These are phyloP conservation scores for Micropterix aruncella DNA, from an alignment of 2,888 invertebrate species.

Conservation along the genomic window DNA sequence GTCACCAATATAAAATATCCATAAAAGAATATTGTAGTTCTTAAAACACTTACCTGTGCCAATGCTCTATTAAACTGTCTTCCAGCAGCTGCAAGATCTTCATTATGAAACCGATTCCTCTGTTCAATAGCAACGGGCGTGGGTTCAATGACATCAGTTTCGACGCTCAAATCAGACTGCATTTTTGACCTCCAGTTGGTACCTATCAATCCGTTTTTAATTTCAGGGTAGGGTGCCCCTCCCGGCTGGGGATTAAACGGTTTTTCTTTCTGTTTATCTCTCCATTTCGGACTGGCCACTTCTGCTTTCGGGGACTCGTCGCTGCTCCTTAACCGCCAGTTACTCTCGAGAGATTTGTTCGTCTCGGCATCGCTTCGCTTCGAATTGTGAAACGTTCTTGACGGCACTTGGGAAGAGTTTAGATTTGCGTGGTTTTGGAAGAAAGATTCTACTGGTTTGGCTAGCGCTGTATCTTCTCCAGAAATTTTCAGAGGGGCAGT, in stretches of 20 bases:
- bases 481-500: too few species aligned
- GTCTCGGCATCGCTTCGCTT: neutral
- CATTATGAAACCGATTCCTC: neutral
- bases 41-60: neutral
- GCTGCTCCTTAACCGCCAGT: neutral
- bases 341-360: neutral
- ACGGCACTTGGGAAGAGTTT: neutral
- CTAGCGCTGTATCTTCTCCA: too few species aligned
- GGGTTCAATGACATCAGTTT: too few species aligned
- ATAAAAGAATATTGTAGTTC: too few species aligned
- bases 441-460: neutral
- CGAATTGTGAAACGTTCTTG: neutral
- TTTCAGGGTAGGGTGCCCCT: neutral
- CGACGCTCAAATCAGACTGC: neutral
- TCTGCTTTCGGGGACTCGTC: neutral
- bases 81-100: neutral
- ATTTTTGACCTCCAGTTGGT: neutral
- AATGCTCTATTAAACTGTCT: neutral
- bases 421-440: neutral
- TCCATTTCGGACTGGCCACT: too few species aligned
- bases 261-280: too few species aligned
- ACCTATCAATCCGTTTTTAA: neutral
- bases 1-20: too few species aligned
- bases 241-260: too few species aligned
- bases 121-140: too few species aligned